Conservation (phyloP, 2,113 vertebrate genomes). For the Cyprinodon variegatus region DNA sequence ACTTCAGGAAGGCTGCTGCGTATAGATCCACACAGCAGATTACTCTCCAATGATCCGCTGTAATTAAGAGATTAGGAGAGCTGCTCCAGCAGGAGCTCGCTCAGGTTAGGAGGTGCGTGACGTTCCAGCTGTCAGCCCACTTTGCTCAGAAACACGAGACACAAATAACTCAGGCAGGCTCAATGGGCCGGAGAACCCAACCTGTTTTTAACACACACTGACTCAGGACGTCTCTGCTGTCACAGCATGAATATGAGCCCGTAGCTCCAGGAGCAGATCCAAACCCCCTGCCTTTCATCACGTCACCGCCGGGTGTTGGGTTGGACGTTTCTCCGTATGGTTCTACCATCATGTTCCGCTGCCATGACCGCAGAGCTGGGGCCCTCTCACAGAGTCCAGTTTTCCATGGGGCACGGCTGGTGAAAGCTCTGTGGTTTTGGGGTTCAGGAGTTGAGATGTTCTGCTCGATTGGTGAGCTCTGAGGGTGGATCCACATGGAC, state of each 20-base stretch:
- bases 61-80: conserved; percentile 43
- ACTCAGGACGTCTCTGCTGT: conserved; percentile 41
- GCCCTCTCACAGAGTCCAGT: conserved; percentile 54
- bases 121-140: conserved; percentile 23
- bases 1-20: conserved; percentile 19
- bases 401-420: conserved; percentile 59
- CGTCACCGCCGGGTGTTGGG: conserved; percentile 35
- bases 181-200: conserved; percentile 16
- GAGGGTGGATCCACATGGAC: conserved; percentile 45
- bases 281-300: conserved; percentile 34
- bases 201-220: conserved; percentile 63
- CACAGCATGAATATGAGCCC: conserved; percentile 23
- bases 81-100: conserved; percentile 1
- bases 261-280: conserved; percentile 27
- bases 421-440: conserved; percentile 56
- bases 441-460: conserved; percentile 52
- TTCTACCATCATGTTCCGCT: conserved; percentile 64
- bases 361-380: conserved; percentile 53
- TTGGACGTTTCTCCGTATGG: conserved; percentile 49
- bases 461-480: conserved; percentile 37
- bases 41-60: conserved; percentile 30
- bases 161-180: conserved; percentile 34
- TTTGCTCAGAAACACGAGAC: conserved; percentile 24
- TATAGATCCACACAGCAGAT: conserved; percentile 34
- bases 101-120: conserved; percentile 35